phyloP scores from a whole-genome alignment of 2,797 vertebrate species.

The Notoglanidium macrostoma region DNA sequence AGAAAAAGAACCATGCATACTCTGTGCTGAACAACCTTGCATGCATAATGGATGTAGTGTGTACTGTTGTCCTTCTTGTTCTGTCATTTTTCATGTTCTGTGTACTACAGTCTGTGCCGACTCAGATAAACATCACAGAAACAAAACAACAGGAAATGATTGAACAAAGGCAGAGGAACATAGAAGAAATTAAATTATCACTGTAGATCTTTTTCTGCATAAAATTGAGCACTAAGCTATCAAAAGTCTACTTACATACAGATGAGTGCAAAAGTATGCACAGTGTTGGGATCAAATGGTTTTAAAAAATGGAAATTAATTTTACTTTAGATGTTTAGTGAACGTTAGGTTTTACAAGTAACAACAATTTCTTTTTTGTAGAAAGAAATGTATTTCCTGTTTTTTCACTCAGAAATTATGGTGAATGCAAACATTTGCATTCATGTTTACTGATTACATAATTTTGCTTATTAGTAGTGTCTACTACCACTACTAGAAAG shows the following conservation, averaged over 20 bases:
- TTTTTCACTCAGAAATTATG: background rate
- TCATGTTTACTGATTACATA: background rate
- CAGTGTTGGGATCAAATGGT: background rate
- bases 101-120: slow-evolving; percentile 51
- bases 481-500: too few species aligned
- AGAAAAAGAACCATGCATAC: background rate
- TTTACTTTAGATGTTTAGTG: too few species aligned
- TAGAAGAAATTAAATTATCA: slow-evolving; percentile 67
- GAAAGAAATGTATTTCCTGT: background rate
- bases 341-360: background rate
- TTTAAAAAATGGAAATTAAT: background rate
- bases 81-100: slow-evolving; percentile 24
- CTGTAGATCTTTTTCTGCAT: slow-evolving; percentile 22
- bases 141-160: slow-evolving; percentile 70
- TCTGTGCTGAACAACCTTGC: background rate
- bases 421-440: background rate
- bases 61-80: slow-evolving; percentile 11
- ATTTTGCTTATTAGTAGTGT: background rate
- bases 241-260: background rate
- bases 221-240: background rate
- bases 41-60: background rate
- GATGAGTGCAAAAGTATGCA: background rate
- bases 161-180: slow-evolving; percentile 64
- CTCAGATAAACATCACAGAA: slow-evolving; percentile 59
- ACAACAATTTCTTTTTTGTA: background rate